These are phyloP conservation scores for Erebia ligea DNA, from an alignment of 2,888 invertebrate species.

Conservation along the genomic window DNA sequence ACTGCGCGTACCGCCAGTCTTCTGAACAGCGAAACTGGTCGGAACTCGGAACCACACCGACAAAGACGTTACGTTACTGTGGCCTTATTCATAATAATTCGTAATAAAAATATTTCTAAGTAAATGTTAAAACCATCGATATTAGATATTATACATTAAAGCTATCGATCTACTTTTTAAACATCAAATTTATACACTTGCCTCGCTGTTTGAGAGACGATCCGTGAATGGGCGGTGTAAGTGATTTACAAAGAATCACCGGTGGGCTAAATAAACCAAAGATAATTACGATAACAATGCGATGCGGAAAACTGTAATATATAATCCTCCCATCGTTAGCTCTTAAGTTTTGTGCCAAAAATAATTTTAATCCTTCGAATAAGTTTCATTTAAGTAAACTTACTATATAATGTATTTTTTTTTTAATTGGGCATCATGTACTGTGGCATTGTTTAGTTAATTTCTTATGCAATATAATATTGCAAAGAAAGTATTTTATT, in stretches of 20 bases:
- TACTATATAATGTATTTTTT: constrained; percentile 57
- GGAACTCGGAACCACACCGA: no score
- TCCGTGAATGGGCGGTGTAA: constrained; percentile 40
- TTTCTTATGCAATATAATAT: constrained; percentile 63
- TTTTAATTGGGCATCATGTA: constrained; percentile 69
- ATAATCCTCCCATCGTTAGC: constrained; percentile 69
- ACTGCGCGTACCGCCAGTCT: no score
- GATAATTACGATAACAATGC: constrained; percentile 62
- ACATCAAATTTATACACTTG: neutral
- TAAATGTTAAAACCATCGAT: no score
- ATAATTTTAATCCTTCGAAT: constrained; percentile 64
- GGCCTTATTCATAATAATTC: no score
- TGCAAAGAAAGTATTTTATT: constrained; percentile 54
- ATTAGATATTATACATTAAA: neutral
- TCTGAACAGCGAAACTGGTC: no score
- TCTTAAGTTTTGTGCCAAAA: constrained; percentile 70
- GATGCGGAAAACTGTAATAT: constrained; percentile 73
- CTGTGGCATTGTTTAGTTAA: constrained; percentile 63
- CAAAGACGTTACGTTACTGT: no score
- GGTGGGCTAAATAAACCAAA: constrained; percentile 83
- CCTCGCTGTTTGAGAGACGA: neutral
- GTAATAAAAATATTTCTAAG: no score
- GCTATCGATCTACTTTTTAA: neutral
- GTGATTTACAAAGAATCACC: constrained; percentile 62
- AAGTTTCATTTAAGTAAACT: constrained; percentile 46